Conservation (phyloP, 2,888 invertebrate species). For the Melanostoma mellinum region DNA sequence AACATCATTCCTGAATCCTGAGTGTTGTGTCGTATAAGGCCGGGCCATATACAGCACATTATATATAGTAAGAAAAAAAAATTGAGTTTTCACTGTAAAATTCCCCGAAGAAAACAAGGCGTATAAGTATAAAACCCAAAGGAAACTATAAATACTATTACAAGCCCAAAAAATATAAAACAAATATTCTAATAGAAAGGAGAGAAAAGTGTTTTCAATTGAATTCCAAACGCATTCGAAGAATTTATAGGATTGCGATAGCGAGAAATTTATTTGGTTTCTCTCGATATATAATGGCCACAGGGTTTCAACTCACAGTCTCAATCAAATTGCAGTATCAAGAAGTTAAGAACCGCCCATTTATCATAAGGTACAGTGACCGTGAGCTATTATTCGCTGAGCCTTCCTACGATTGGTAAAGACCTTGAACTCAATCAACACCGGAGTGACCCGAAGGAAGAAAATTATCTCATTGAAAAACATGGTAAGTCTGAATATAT, state of each 20-base stretch:
- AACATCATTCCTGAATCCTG: constrained; percentile 42
- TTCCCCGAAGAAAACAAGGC: neutral
- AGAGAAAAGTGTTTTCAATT: constrained; percentile 5
- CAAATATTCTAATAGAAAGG: neutral
- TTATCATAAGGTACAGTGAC: constrained; percentile 79
- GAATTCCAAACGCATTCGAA: constrained; percentile 4
- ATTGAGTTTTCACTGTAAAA: neutral
- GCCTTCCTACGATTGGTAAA: constrained; percentile 66
- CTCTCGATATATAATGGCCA: constrained; percentile 65
- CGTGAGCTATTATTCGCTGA: constrained; percentile 77
- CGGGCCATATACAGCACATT: constrained; percentile 46
- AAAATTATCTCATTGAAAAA: constrained; percentile 48
- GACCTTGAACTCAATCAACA: constrained; percentile 43
- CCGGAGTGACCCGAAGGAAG: constrained; percentile 44
- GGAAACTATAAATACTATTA: neutral
- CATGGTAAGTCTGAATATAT: constrained; percentile 56
- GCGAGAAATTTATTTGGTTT: constrained; percentile 52
- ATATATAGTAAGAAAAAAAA: constrained; percentile 6
- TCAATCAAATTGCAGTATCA: constrained; percentile 65
- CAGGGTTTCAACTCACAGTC: constrained; percentile 58
- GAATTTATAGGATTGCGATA: constrained; percentile 31
- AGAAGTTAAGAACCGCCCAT: constrained; percentile 76
- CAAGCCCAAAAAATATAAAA: neutral
- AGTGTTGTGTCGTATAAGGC: constrained; percentile 62
- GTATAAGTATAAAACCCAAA: neutral